Conservation (phyloP, 2,888 invertebrate genomes). For the Drosophila affinis region DNA sequence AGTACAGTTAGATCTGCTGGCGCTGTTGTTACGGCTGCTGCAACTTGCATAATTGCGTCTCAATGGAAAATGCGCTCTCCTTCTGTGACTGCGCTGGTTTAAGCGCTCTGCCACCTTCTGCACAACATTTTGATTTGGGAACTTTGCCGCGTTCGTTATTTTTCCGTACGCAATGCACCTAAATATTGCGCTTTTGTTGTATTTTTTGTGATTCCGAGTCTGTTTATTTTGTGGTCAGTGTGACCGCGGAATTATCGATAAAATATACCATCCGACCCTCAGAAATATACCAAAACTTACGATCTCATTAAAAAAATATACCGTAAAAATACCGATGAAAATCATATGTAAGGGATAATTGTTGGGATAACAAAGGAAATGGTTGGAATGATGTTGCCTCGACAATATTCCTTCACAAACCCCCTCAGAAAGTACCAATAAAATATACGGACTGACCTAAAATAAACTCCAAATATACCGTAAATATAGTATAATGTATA, state of each 20-base stretch:
- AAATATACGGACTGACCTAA: too few relatives aligned
- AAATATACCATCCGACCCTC: not conserved
- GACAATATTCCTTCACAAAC: too few relatives aligned
- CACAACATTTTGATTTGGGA: slow-evolving; percentile 19
- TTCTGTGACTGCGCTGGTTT: slow-evolving; percentile 16
- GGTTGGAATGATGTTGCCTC: too few relatives aligned
- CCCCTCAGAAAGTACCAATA: too few relatives aligned
- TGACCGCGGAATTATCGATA: slow-evolving; percentile 19
- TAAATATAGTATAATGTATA: too few relatives aligned
- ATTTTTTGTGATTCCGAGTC: slow-evolving; percentile 62
- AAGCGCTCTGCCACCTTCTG: slow-evolving; percentile 14
- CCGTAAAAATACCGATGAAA: not conserved
- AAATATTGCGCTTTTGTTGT: slow-evolving; percentile 31
- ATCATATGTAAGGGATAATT: too few relatives aligned
- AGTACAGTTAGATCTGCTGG: slow-evolving; percentile 68
- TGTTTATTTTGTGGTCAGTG: slow-evolving; percentile 69
- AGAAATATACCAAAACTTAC: not conserved
- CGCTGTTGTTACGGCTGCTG: slow-evolving; percentile 48
- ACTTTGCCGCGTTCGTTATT: not conserved
- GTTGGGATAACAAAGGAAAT: too few relatives aligned
- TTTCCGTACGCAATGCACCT: slow-evolving; percentile 15
- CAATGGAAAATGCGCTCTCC: slow-evolving; percentile 22
- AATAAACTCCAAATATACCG: too few relatives aligned
- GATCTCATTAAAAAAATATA: not conserved
- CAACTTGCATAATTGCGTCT: slow-evolving; percentile 76